phyloP scores from a whole-genome alignment of 1,140 invertebrate genomes.

The Chironomus tepperi region DNA sequence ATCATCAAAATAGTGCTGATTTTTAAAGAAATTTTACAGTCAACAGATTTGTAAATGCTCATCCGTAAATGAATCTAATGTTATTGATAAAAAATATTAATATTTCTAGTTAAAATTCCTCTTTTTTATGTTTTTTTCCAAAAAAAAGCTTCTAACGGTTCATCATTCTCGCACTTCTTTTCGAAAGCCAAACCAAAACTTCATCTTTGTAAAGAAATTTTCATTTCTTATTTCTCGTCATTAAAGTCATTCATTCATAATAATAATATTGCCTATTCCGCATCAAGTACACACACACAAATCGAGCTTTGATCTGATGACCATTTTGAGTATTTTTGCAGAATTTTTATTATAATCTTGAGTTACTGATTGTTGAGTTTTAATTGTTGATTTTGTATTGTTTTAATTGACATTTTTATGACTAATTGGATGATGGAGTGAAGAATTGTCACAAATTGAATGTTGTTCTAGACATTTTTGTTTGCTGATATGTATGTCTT shows the following conservation, averaged over 20 bases:
- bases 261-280: neutral
- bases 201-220: neutral
- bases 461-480: too few species aligned
- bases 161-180: constrained; percentile 2
- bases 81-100: too few species aligned
- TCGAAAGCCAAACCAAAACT: neutral
- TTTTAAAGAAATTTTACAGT: too few species aligned
- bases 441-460: too few species aligned
- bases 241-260: neutral
- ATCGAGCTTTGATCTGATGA: constrained; percentile 6
- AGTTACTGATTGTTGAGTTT: too few species aligned
- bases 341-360: too few species aligned
- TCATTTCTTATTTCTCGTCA: neutral
- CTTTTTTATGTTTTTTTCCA: neutral
- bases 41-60: neutral
- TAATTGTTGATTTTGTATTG: too few species aligned
- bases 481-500: too few species aligned
- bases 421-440: too few species aligned
- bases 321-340: neutral
- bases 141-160: neutral
- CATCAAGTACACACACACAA: neutral
- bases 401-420: too few species aligned
- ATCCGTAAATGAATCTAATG: neutral
- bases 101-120: neutral
- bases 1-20: too few species aligned